phyloP scores from a whole-genome alignment of 2,888 invertebrate genomes.

The Protonemura montana region DNA sequence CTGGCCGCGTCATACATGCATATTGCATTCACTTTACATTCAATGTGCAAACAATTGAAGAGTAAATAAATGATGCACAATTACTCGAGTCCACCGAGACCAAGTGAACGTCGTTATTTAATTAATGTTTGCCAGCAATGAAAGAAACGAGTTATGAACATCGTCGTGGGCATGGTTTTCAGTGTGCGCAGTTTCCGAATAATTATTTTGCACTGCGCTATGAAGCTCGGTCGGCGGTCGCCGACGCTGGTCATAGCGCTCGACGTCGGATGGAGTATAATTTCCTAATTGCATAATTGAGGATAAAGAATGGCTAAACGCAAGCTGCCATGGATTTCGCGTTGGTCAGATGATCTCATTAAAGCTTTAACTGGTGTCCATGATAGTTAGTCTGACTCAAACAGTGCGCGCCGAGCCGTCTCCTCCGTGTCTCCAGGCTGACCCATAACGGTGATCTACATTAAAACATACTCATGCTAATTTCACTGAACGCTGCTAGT shows the following conservation, averaged over 20 bases:
- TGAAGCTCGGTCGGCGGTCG: not conserved
- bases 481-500: not conserved
- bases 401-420: not conserved
- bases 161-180: not conserved
- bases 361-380: not conserved
- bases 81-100: not conserved
- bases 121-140: not conserved
- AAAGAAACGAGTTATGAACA: not conserved
- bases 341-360: slow-evolving; percentile 7
- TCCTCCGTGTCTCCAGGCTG: not conserved
- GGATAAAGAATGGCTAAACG: slow-evolving; percentile 7
- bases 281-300: slow-evolving; percentile 12
- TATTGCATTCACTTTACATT: not conserved
- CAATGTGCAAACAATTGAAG: slow-evolving; percentile 1
- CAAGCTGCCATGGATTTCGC: slow-evolving; percentile 12
- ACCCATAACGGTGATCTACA: not conserved
- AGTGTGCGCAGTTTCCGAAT: not conserved
- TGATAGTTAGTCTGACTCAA: not conserved
- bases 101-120: not conserved
- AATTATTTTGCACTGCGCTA: not conserved
- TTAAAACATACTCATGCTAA: not conserved
- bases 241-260: not conserved
- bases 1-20: not conserved
- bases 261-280: not conserved
- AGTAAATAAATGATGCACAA: not conserved